Evolutionary conservation across 2,888 invertebrate species (phyloP).

Genomic region (Thalpophila matura): DNA sequence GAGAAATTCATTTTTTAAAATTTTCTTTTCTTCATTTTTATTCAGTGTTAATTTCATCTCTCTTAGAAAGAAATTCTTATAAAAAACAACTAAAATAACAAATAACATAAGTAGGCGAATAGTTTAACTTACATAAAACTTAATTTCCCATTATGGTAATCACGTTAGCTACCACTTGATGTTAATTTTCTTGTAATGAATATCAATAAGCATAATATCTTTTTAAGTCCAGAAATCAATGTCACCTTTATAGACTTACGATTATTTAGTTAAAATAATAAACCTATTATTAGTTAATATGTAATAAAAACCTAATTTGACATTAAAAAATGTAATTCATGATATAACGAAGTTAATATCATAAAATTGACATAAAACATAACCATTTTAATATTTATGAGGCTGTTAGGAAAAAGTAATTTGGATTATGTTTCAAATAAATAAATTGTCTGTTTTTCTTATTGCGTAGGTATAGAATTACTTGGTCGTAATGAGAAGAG

Average conservation of each 20-base stretch:
- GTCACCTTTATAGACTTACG: slow-evolving; percentile 3
- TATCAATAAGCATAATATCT: slow-evolving; percentile 11
- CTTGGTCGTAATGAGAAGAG: background rate
- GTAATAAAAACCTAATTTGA: slow-evolving; percentile 23
- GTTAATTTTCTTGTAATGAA: slow-evolving; percentile 24
- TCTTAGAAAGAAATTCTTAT: no score
- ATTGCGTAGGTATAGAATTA: slow-evolving; percentile 31
- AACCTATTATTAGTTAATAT: slow-evolving; percentile 20
- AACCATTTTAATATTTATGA: slow-evolving; percentile 20
- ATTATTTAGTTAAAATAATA: slow-evolving; percentile 23
- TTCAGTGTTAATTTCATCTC: no score
- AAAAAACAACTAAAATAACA: no score
- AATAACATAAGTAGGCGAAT: no score
- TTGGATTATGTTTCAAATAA: slow-evolving; percentile 26
- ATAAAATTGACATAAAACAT: slow-evolving; percentile 9
- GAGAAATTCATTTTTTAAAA: no score
- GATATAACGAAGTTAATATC: slow-evolving; percentile 30
- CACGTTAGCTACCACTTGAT: slow-evolving; percentile 20
- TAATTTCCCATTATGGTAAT: slow-evolving; percentile 24
- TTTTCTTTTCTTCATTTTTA: no score
- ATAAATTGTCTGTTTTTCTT: slow-evolving; percentile 18
- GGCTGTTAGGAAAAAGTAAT: slow-evolving; percentile 14
- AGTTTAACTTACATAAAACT: slow-evolving; percentile 12
- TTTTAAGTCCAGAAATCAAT: slow-evolving; percentile 3
- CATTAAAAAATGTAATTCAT: slow-evolving; percentile 21